These are phyloP conservation scores for Sinosuthora webbiana DNA, from an alignment of 2,113 vertebrate species.

Conservation along the genomic window DNA sequence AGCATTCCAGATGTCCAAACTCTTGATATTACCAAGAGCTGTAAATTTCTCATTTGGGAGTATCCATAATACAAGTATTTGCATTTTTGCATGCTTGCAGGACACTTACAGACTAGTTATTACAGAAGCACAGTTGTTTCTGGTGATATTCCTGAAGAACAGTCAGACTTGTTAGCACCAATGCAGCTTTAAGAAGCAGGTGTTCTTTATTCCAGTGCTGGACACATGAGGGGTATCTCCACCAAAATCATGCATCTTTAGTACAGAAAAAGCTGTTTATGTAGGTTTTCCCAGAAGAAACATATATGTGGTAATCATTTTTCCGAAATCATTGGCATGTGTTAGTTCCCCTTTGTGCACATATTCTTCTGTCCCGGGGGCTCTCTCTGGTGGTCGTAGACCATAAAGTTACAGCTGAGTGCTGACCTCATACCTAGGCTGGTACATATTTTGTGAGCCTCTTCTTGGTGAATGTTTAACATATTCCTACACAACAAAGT, in stretches of 20 bases:
- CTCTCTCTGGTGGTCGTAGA: neutral
- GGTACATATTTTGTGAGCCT: neutral
- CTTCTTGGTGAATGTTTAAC: neutral
- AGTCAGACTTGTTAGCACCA: neutral
- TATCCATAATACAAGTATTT: neutral
- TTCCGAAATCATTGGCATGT: neutral
- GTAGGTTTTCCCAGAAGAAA: neutral
- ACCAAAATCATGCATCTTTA: neutral
- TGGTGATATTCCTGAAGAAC: neutral
- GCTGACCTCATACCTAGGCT: neutral
- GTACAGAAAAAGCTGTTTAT: neutral
- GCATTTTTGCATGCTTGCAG: neutral
- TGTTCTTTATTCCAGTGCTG: neutral
- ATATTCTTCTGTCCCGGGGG: accelerated
- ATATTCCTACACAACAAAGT: neutral
- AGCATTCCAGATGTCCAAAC: neutral
- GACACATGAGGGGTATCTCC: neutral
- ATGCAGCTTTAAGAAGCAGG: neutral
- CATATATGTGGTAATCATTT: neutral
- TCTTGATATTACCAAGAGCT: neutral
- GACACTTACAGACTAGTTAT: neutral
- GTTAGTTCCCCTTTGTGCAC: neutral
- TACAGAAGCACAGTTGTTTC: neutral
- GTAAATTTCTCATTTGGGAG: neutral
- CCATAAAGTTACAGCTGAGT: neutral